A percentile compares a stretch with the other conserved stretches of the same genome.
phyloP scores from a whole-genome alignment of 1,140 invertebrate genomes.

The Asobara japonica region DNA sequence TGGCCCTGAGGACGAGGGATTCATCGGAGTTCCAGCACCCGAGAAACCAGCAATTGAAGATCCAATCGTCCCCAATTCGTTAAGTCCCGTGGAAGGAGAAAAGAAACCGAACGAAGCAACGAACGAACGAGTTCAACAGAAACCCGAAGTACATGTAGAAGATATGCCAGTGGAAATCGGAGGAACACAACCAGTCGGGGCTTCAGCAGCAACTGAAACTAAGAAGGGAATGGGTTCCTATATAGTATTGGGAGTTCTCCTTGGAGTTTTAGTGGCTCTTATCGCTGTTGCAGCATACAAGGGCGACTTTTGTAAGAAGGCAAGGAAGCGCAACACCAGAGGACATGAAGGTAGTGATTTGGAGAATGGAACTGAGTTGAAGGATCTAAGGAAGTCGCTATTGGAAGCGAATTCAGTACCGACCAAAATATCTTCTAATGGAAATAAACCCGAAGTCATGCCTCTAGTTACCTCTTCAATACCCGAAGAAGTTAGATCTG shows the following conservation, averaged over 20 bases:
- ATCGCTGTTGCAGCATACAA: conserved; percentile 62
- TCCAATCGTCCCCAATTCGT: not conserved
- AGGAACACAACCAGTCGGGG: conserved; percentile 40
- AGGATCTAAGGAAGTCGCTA: conserved; percentile 59
- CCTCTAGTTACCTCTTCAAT: conserved; percentile 50
- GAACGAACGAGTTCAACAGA: conserved; percentile 2
- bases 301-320: conserved; percentile 57
- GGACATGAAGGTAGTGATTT: conserved; percentile 35
- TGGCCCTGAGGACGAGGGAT: conserved; percentile 54
- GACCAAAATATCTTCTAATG: conserved; percentile 57
- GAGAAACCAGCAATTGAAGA: not conserved
- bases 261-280: conserved; percentile 52
- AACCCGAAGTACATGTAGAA: not conserved
- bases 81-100: not conserved
- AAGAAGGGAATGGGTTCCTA: conserved; percentile 63
- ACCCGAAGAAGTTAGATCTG: conserved; percentile 20
- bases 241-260: conserved; percentile 52
- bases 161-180: not conserved
- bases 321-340: conserved; percentile 44
- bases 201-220: conserved; percentile 47
- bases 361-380: conserved; percentile 61
- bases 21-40: conserved; percentile 43
- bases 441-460: conserved; percentile 51
- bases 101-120: conserved; percentile 28
- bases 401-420: conserved; percentile 47